Evolutionary conservation across 37 sponge, comb jelly and placozoan genomes (phyloP).

Genomic region (Beroe forskalii): DNA sequence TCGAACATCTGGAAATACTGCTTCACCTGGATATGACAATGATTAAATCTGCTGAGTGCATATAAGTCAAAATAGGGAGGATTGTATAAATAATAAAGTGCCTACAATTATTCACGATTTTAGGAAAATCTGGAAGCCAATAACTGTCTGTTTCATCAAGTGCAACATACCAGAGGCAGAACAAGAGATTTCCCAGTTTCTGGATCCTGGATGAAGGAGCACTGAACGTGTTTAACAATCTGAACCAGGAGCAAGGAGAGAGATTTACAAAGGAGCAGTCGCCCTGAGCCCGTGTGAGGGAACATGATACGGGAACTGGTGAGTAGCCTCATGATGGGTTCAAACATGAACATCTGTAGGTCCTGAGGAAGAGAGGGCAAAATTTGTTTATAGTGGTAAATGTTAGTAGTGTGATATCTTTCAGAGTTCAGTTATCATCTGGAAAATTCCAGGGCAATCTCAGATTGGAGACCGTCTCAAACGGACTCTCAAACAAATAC

Average conservation of each 20-base stretch:
- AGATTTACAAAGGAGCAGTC: conserved; percentile 18
- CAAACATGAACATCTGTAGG: conserved; percentile 35
- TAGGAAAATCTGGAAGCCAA: too few species aligned
- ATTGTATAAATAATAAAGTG: not conserved
- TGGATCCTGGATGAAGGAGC: conserved; percentile 30
- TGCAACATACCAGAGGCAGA: conserved; percentile 55
- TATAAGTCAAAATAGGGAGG: too few species aligned
- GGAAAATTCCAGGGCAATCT: too few species aligned
- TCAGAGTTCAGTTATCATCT: too few species aligned
- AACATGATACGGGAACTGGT: conserved; percentile 35
- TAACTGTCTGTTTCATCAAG: too few species aligned
- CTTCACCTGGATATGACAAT: conserved; percentile 63
- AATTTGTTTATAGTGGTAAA: too few species aligned
- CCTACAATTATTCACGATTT: not conserved
- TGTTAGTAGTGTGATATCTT: too few species aligned
- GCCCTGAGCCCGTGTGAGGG: conserved; percentile 15
- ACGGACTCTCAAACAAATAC: too few species aligned
- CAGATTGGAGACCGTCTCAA: too few species aligned
- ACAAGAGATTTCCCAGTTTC: conserved; percentile 30
- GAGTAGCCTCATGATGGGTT: conserved; percentile 41
- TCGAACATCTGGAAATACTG: conserved; percentile 64
- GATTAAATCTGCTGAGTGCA: too few species aligned
- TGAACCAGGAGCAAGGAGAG: conserved; percentile 19
- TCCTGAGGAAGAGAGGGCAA: conserved; percentile 7
- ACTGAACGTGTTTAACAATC: conserved; percentile 59